Percentiles rank a stretch among this genome's conserved stretches.
These are phyloP conservation scores for Oenanthe melanoleuca DNA, from an alignment of 2,113 vertebrate species.

Conservation along the genomic window DNA sequence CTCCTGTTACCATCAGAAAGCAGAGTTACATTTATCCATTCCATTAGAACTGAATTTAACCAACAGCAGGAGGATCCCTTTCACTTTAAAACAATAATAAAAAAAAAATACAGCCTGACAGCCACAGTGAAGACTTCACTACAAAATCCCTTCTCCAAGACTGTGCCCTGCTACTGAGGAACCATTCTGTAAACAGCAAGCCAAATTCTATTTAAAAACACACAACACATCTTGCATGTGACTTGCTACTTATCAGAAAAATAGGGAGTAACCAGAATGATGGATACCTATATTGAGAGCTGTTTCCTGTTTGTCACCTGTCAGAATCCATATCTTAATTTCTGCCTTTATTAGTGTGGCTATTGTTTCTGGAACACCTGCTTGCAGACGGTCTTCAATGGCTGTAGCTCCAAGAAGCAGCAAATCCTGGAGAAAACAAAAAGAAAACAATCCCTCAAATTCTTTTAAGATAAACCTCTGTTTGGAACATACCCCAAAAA, in stretches of 20 bases:
- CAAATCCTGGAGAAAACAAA: constrained; percentile 79
- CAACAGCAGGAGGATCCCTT: background rate
- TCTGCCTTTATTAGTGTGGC: constrained; percentile 90
- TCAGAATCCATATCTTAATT: constrained; percentile 98
- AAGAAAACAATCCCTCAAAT: background rate
- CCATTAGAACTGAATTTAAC: background rate
- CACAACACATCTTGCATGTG: background rate
- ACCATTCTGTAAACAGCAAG: background rate
- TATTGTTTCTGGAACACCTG: constrained; percentile 95
- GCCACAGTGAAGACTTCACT: background rate
- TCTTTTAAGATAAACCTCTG: background rate
- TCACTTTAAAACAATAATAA: background rate
- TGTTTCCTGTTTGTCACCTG: constrained; percentile 96
- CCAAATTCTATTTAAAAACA: background rate
- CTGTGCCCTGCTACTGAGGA: background rate
- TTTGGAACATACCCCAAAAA: background rate
- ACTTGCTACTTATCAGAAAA: background rate
- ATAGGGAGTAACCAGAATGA: background rate
- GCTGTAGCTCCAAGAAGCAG: constrained; percentile 93
- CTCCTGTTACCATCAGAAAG: background rate
- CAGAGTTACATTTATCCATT: background rate
- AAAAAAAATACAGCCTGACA: background rate
- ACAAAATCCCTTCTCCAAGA: background rate
- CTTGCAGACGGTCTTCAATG: constrained; percentile 95
- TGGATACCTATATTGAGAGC: constrained; percentile 93